Conservation (phyloP, 92 coral and sea anemone genomes). For the Heteractis magnifica region DNA sequence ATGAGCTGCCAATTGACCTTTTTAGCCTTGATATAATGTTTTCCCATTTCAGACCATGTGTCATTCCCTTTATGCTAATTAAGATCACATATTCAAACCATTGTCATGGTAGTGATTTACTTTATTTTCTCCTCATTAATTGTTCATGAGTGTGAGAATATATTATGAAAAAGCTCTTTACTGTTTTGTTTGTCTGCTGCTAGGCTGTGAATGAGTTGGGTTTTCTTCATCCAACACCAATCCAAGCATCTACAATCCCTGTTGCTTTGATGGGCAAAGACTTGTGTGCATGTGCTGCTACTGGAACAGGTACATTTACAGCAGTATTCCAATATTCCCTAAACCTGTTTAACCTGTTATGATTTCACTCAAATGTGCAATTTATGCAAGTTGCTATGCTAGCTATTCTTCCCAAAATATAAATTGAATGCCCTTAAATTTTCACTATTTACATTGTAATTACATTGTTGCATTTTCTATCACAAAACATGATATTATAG, state of each 20-base stretch:
- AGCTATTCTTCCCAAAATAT: too few species aligned
- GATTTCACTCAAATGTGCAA: background rate
- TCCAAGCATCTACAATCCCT: conserved; percentile 92
- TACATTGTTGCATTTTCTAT: too few species aligned
- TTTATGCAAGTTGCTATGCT: background rate
- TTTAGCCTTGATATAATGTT: too few species aligned
- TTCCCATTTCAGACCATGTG: too few species aligned
- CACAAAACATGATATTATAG: too few species aligned
- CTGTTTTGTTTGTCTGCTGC: background rate
- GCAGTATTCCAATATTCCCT: background rate
- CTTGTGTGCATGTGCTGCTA: conserved; percentile 97
- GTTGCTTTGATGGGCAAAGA: conserved; percentile 99
- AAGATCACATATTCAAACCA: too few species aligned
- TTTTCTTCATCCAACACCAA: conserved; percentile 90
- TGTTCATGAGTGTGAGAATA: background rate
- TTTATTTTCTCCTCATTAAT: too few species aligned
- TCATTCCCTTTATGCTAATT: too few species aligned
- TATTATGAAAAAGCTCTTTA: background rate
- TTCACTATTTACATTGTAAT: too few species aligned
- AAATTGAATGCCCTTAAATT: too few species aligned
- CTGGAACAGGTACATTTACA: conserved; percentile 85
- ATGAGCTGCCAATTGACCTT: too few species aligned
- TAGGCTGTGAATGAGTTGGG: conserved; percentile 94
- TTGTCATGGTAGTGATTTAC: too few species aligned
- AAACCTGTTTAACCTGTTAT: background rate